Conservation (phyloP, 2,888 invertebrate genomes). For the Podabrus alpinus region DNA sequence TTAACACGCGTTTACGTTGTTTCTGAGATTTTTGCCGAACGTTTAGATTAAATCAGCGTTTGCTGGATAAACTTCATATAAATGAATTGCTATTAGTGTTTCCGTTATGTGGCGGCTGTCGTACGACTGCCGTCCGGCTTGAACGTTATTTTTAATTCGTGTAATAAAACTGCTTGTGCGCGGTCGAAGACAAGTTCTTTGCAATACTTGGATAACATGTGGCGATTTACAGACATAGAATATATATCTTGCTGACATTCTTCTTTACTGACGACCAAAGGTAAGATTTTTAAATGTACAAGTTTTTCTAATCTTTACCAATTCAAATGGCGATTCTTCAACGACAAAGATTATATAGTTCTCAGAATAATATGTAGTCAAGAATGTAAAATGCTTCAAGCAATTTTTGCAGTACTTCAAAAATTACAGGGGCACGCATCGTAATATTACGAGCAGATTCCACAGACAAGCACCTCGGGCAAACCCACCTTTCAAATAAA, state of each 20-base stretch:
- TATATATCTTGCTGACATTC: constrained; percentile 46
- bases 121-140: constrained; percentile 36
- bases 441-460: constrained; percentile 36
- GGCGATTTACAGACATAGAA: constrained; percentile 37
- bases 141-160: constrained; percentile 26
- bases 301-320: constrained; percentile 17
- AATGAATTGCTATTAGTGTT: constrained; percentile 37
- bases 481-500: constrained; percentile 26
- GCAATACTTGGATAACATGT: constrained; percentile 37
- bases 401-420: constrained; percentile 37
- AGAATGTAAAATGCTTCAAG: constrained; percentile 38
- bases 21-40: constrained; percentile 15
- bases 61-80: constrained; percentile 28
- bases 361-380: constrained; percentile 32
- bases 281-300: constrained; percentile 36
- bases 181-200: constrained; percentile 16
- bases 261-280: constrained; percentile 43
- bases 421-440: constrained; percentile 43
- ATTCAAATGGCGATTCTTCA: constrained; percentile 16
- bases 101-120: constrained; percentile 43
- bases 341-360: constrained; percentile 27
- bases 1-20: constrained; percentile 17
- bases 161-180: constrained; percentile 26
- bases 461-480: constrained; percentile 37
- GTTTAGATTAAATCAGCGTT: constrained; percentile 21